Evolutionary conservation across 1,140 invertebrate genomes (phyloP), one percentile per base, ranked within the genome.

Genomic region (Anthonomus grandis): DNA sequence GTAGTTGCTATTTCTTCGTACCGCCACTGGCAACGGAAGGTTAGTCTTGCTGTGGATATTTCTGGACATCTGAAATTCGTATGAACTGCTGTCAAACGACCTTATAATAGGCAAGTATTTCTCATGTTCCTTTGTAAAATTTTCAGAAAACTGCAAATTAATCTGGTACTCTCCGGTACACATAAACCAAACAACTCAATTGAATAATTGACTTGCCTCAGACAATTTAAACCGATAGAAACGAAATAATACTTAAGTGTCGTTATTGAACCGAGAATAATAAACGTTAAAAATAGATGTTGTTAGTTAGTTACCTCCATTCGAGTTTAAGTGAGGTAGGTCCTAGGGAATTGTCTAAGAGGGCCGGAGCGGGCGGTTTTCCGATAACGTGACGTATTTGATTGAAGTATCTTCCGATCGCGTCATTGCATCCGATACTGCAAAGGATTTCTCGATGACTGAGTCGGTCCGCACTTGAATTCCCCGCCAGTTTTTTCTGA

Each of bases 361-460:
- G 74, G 5, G 84, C 83, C 8, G 90, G 91, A 8, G 87, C 81
- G 4, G 81, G 79, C 13, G 87, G 86, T 15, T 75, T 81, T 4
- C 85, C 86, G 13, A 90, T 79, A 62, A 85, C 74, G 63, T 79
- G 80, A 82, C 83, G 82, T 48, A 88, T 74, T 70, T 81, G 81
- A 71, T 87, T 81, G 69, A 85, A 83, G 71, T 91, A 88, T 54
- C 80, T 74, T 63, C 84, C 86, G 45, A 90, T 71, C 38, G 89
- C 86, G 71, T 87, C 82, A 73, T 88, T 84, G 74, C 91, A 87
- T 49, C 86, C 89, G 72, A 86, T 81, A n/a, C 87, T 82, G 69
- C 88, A 90, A 66, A 87, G 89, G 3, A 90, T 71, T 71, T 86
- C 82, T 66, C 86, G 81, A 6, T 82, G 80, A 57, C 83, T 80